phyloP scores from a whole-genome alignment of 2,797 vertebrate species.

The Neosilurus hyrtlii region DNA sequence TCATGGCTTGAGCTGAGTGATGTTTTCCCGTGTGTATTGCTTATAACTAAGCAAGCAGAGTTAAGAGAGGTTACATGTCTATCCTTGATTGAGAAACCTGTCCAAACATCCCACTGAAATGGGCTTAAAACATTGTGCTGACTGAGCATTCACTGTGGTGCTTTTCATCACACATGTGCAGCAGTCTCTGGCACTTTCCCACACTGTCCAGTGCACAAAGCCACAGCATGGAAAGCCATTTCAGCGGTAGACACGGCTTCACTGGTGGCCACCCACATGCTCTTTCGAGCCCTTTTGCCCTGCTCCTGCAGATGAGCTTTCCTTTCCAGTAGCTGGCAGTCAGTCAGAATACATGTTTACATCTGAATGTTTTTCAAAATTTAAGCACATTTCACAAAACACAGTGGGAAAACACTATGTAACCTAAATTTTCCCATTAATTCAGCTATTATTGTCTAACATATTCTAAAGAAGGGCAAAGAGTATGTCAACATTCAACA shows the following conservation, averaged over 20 bases:
- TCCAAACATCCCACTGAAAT: constrained; percentile 42
- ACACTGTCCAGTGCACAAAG: constrained; percentile 38
- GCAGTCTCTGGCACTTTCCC: constrained; percentile 39
- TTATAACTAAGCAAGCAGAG: constrained; percentile 1
- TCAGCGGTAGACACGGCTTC: constrained; percentile 27
- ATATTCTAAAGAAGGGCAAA: background rate
- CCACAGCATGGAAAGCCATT: constrained; percentile 56
- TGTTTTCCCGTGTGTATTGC: constrained; percentile 14
- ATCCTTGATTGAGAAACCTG: constrained; percentile 37
- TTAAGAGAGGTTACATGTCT: constrained; percentile 40
- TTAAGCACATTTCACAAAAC: background rate
- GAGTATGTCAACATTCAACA: background rate
- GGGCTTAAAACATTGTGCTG: constrained; percentile 44
- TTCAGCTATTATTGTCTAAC: background rate
- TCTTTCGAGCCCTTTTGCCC: constrained; percentile 49
- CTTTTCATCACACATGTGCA: constrained; percentile 33
- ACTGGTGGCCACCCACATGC: constrained; percentile 63
- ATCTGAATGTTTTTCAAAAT: background rate
- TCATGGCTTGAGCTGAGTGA: constrained; percentile 3
- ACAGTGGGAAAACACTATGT: no score
- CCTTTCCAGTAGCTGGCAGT: constrained; percentile 54
- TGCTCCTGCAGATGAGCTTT: constrained; percentile 68
- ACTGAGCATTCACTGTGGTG: constrained; percentile 28
- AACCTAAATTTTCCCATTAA: background rate
- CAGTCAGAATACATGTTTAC: background rate